These are phyloP conservation scores for Cantharis flavilabris DNA, from an alignment of 2,888 invertebrate genomes.

Conservation along the genomic window DNA sequence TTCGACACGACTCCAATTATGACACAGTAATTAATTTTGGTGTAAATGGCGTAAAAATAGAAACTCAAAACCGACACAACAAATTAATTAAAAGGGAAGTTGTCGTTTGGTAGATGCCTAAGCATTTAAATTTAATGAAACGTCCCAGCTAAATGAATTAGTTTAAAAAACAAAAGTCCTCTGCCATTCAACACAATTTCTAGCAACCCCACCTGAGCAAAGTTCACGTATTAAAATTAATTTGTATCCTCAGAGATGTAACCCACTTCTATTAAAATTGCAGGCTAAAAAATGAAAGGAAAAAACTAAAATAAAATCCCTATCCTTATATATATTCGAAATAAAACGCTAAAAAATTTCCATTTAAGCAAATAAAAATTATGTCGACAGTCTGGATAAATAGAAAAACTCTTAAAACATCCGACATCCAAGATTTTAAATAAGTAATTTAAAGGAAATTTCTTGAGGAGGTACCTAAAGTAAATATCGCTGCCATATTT, in stretches of 20 bases:
- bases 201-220: background rate
- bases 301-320: background rate
- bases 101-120: slow-evolving; percentile 7
- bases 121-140: slow-evolving; percentile 27
- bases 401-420: background rate
- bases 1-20: slow-evolving; percentile 5
- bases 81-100: slow-evolving; percentile 13
- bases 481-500: background rate
- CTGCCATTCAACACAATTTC: slow-evolving; percentile 6
- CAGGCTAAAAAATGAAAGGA: background rate
- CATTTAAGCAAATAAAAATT: background rate
- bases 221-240: background rate
- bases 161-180: slow-evolving; percentile 20
- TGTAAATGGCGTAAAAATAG: slow-evolving; percentile 19
- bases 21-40: slow-evolving; percentile 17
- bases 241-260: background rate
- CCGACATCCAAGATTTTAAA: background rate
- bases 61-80: slow-evolving; percentile 11
- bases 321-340: background rate
- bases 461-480: background rate
- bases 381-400: background rate
- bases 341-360: background rate
- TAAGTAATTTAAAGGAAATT: background rate
- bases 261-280: background rate
- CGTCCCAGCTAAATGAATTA: slow-evolving; percentile 18